These are phyloP conservation scores for Zaprionus obscuricornis DNA, from an alignment of 2,888 invertebrate genomes.

Conservation along the genomic window DNA sequence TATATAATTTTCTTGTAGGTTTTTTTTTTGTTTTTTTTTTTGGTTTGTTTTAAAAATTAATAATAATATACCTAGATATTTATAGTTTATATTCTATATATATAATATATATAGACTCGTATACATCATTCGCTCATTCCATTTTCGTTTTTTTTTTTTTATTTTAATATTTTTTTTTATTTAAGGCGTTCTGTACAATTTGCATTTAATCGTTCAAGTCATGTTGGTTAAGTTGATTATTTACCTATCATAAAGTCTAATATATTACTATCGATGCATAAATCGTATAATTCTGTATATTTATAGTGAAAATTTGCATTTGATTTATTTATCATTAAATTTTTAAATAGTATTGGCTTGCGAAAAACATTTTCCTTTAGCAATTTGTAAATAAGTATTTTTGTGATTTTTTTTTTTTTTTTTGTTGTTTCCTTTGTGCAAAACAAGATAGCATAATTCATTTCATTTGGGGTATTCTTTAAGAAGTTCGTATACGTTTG, in stretches of 20 bases:
- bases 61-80: slow-evolving; percentile 66
- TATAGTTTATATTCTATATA: slow-evolving; percentile 66
- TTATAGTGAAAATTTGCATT: slow-evolving; percentile 60
- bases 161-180: slow-evolving; percentile 39
- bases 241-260: slow-evolving; percentile 73
- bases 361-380: slow-evolving; percentile 36
- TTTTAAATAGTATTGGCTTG: neutral
- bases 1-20: slow-evolving; percentile 26
- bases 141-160: slow-evolving; percentile 37
- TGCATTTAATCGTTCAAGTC: slow-evolving; percentile 75
- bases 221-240: slow-evolving; percentile 65
- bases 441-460: slow-evolving; percentile 62
- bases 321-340: neutral
- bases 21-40: slow-evolving; percentile 43
- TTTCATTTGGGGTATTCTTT: slow-evolving; percentile 54
- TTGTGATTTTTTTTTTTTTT: slow-evolving; percentile 37
- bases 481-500: slow-evolving; percentile 81
- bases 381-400: slow-evolving; percentile 70
- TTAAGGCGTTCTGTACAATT: slow-evolving; percentile 79
- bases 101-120: slow-evolving; percentile 66
- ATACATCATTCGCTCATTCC: slow-evolving; percentile 70
- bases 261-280: slow-evolving; percentile 73
- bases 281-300: slow-evolving; percentile 68
- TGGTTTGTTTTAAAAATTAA: slow-evolving; percentile 59
- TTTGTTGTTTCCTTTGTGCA: slow-evolving; percentile 43